Evolutionary conservation across 1,140 invertebrate genomes (phyloP), one percentile per base, ranked within the genome.

Genomic region (Neodiprion lecontei): DNA sequence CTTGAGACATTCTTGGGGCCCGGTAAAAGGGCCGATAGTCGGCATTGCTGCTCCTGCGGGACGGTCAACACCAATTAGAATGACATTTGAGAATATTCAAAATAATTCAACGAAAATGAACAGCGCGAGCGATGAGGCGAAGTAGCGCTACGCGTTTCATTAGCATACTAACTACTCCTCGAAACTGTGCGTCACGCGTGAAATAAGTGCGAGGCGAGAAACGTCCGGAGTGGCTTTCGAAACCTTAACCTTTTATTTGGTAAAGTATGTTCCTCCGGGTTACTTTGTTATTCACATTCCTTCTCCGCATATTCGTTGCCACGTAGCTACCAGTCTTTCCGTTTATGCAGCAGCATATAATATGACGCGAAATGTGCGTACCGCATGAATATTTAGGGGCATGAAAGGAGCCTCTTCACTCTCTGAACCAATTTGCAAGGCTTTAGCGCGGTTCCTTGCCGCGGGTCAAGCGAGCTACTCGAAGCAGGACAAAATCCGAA

Each of bases 121-220:
- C 10, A 53, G 72, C 80, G 76, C 79, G 75, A 76, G 66, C 69
- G 71, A 75, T 73, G 77, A 77, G 74, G 74, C 73, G 76, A 69
- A 77, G 75, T 72, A 76, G 74, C 77, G 69, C 77, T 79, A 77
- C 79, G 81, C 77, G 10, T 73, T 81, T 81, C 82, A 87, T 88
- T 88, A 88, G 85, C 86, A 88, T 88, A 85, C 86, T 87, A 87
- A 87, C 86, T 83, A 85, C 83, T 81, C 78, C 67, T 78, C 81
- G 76, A 79, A 80, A 83, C 82, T 84, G 84, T 75, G 79, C 79
- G 81, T 81, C 80, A 85, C 83, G 82, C 50, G 50, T 53, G 10
- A 53, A 53, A 53, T 10, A 53, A 53, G 50, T 53, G n/a, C 50
- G 50, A 53, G 10, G 10, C 50, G 50, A 53, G 50, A 11, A 11